Evolutionary conservation across 2,797 vertebrate species (phyloP), one percentile per base, ranked within the genome.

Genomic region (Spinus olivaceus): DNA sequence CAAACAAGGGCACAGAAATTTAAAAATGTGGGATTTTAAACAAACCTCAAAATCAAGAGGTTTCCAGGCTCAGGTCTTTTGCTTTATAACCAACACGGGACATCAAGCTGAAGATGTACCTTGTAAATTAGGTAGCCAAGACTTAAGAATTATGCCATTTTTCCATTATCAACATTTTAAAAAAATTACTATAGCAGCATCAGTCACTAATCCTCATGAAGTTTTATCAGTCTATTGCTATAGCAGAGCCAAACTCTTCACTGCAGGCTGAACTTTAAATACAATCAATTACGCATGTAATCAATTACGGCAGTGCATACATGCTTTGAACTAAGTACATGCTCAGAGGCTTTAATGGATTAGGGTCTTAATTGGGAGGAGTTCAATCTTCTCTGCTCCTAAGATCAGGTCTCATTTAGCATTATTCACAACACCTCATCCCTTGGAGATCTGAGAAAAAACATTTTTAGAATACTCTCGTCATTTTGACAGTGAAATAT

Each of bases 341-440:
- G 74, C 56, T 93, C 76, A 86, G 72, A 94, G 87, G 94, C 25
- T 94, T 94, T 93, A 90, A 86, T 15, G 41, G 93, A 95, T 95
- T 95, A 96, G 21, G 17, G 39, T 82, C 57, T 90, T 93, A 92
- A 94, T 22, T 90, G 79, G 65, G 61, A 95, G 33, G 81, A 93
- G 72, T 69, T 91, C 93, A 93, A 88, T 95, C 92, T 92, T 76
- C 82, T 77, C 88, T 61, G 57, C 35, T 93, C 76, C 90, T 71
- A 85, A 91, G n/a, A 92, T 83, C 77, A 91, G 17, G 61, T 85
- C 89, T 93, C 81, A 71, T 87, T 88, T 46, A 78, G 30, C n/a
- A 57, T 78, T 92, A 88, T 54, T 76, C 77, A 81, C 57, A 72
- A 86, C 28, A 30, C 5, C 47, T 74, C 81, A 79, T 23, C 32